Conservation (phyloP, 1,140 invertebrate species). For the Pogonomyrmex barbatus region DNA sequence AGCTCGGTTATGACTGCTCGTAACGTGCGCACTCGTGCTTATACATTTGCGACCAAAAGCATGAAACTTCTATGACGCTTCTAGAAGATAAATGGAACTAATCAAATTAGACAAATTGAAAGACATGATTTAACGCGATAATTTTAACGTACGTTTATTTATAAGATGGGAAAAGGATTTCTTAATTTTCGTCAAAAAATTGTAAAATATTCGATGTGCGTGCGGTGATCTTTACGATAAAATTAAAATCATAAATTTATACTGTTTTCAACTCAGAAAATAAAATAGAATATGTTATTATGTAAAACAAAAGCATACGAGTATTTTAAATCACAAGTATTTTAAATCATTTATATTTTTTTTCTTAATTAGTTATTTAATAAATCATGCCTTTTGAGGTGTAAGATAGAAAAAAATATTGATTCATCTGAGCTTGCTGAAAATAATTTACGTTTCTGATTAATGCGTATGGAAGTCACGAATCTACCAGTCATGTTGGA, state of each 20-base stretch:
- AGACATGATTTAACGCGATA: not conserved
- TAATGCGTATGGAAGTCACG: slow-evolving; percentile 47
- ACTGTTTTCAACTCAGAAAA: not conserved
- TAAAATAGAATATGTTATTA: not conserved
- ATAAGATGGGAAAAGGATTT: not conserved
- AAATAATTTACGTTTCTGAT: slow-evolving; percentile 13
- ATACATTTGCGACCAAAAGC: not conserved
- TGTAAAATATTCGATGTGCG: not conserved
- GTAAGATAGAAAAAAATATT: no score
- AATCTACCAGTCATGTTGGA: slow-evolving; percentile 7
- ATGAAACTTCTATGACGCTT: not conserved
- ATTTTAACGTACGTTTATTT: not conserved
- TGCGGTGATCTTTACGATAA: not conserved
- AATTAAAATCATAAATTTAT: not conserved
- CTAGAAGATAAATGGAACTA: not conserved
- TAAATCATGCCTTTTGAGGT: no score
- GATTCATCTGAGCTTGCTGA: slow-evolving; percentile 14
- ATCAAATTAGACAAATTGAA: not conserved
- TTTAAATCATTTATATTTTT: not conserved
- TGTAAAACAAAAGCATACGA: not conserved
- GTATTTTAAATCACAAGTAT: not conserved
- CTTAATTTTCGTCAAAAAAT: not conserved
- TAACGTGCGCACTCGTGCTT: slow-evolving; percentile 35
- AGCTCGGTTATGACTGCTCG: slow-evolving; percentile 47
- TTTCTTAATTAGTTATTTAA: not conserved